phyloP scores from a whole-genome alignment of 2,888 invertebrate genomes.

The Hyalella azteca region DNA sequence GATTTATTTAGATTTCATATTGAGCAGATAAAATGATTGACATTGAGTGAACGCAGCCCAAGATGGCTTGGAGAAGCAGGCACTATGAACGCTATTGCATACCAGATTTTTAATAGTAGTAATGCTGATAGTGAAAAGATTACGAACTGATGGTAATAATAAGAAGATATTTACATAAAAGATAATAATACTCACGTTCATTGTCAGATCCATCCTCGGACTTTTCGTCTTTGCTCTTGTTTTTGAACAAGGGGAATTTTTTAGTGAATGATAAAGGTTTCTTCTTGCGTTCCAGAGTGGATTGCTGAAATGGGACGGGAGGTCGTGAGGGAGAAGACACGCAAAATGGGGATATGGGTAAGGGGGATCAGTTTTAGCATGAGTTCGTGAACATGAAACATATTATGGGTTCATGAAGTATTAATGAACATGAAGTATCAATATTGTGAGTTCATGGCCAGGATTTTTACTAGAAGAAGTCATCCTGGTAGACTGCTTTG shows the following conservation, averaged over 20 bases:
- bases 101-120: not conserved
- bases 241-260: constrained; percentile 96
- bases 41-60: no score
- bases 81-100: not conserved
- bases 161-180: constrained; percentile 41
- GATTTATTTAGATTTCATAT: no score
- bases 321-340: constrained; percentile 25
- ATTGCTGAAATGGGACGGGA: constrained; percentile 71
- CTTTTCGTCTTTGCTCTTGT: constrained; percentile 94
- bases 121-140: no score
- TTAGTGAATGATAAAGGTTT: constrained; percentile 98
- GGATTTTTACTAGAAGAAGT: no score
- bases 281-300: constrained; percentile 93
- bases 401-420: no score
- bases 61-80: not conserved
- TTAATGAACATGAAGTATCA: no score
- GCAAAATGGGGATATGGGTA: not conserved
- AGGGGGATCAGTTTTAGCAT: not conserved
- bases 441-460: no score
- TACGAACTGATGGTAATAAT: no score
- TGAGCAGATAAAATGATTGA: no score
- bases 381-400: no score
- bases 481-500: no score
- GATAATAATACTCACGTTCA: constrained; percentile 82
- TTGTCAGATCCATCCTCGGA: constrained; percentile 95